Evolutionary conservation across 2,888 invertebrate genomes (phyloP).

Genomic region (Leptinotarsa tumamoca): DNA sequence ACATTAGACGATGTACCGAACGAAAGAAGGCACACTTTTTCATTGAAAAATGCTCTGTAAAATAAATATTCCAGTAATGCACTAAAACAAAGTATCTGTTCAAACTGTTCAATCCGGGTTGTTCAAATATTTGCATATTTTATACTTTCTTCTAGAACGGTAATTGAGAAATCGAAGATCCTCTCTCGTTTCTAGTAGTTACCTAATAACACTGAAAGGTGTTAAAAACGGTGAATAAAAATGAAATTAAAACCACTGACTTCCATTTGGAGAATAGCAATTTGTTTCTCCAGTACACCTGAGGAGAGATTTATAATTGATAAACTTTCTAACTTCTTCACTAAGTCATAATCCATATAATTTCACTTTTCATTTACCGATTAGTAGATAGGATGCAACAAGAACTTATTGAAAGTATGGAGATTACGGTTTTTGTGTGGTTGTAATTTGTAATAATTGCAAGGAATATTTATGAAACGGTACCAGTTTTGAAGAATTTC

Average conservation of each 20-base stretch:
- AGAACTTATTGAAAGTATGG: conserved; percentile 5
- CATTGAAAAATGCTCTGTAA: too few species aligned
- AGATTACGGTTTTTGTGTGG: background rate
- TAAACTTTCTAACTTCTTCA: conserved; percentile 17
- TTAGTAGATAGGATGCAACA: background rate
- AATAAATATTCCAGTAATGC: background rate
- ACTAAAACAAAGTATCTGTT: background rate
- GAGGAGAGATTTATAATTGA: conserved; percentile 15
- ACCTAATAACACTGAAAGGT: background rate
- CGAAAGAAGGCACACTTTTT: too few species aligned
- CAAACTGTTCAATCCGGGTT: background rate
- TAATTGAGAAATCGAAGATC: conserved; percentile 14
- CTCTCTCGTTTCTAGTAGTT: conserved; percentile 5
- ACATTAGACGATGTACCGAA: too few species aligned
- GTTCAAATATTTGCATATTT: background rate
- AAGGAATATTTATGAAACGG: background rate
- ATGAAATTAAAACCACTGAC: conserved; percentile 3
- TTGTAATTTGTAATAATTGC: background rate
- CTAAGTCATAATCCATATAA: conserved; percentile 4
- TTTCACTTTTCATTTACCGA: conserved; percentile 15
- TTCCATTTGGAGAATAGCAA: conserved; percentile 11
- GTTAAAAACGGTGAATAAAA: background rate
- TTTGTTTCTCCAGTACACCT: conserved; percentile 10
- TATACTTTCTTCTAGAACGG: background rate
- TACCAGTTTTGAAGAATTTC: too few species aligned